A percentile compares a stretch with the other conserved stretches of the same genome.
Conservation (phyloP, 2,888 invertebrate species). For the Ecdyonurus torrentis region DNA sequence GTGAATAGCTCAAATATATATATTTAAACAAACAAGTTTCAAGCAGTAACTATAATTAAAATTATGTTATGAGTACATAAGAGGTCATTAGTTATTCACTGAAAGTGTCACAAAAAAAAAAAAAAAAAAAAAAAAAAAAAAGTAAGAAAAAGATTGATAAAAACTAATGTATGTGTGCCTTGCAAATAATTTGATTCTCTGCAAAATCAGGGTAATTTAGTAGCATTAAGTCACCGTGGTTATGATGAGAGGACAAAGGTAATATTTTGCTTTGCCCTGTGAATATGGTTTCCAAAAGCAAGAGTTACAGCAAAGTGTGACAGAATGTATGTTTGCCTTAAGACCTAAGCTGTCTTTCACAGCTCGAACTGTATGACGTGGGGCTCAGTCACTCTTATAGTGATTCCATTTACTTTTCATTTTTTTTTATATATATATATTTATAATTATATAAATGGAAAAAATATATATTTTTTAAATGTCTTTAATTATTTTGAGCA, state of each 20-base stretch:
- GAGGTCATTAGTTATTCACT: background rate
- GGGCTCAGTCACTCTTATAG: background rate
- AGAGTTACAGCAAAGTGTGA: background rate
- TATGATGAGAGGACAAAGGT: background rate
- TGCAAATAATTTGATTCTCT: background rate
- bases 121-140: no score
- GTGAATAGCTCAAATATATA: background rate
- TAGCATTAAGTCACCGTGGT: background rate
- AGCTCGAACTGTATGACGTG: background rate
- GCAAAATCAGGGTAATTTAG: background rate
- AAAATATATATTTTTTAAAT: background rate
- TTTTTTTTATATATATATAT: background rate
- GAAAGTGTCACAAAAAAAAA: background rate
- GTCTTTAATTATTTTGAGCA: background rate
- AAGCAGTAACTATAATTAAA: background rate
- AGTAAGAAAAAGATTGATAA: no score
- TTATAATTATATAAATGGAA: background rate
- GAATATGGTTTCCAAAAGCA: background rate
- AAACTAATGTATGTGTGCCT: background rate
- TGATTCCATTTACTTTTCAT: background rate
- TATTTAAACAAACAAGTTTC: background rate
- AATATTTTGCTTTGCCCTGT: background rate
- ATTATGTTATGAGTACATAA: background rate
- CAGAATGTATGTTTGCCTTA: background rate
- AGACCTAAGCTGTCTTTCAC: background rate